A percentile compares a stretch with the other conserved stretches of the same genome.
Conservation (phyloP, 2,113 vertebrate genomes). For the Petrocephalus zakoni region DNA sequence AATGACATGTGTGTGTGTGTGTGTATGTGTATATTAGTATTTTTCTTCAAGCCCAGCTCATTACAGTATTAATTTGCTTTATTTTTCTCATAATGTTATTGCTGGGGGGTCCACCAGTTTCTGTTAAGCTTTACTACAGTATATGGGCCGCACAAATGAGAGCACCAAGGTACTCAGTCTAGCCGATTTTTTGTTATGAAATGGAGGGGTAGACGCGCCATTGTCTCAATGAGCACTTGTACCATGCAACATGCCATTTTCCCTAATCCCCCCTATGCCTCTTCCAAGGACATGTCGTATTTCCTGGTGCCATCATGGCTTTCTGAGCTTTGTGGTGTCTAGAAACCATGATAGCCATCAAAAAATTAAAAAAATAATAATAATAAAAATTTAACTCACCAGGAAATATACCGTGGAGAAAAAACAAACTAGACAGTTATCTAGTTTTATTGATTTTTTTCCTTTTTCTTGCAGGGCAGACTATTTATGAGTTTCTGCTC, state of each 20-base stretch:
- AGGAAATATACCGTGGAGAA: not conserved
- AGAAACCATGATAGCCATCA: not conserved
- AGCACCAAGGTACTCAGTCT: slow-evolving; percentile 65
- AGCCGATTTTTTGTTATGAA: slow-evolving; percentile 54
- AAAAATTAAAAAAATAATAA: not conserved
- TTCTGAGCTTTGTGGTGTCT: not conserved
- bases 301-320: slow-evolving; percentile 10
- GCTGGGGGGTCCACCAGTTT: not conserved
- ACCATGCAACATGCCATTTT: not conserved
- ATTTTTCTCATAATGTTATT: too few species aligned
- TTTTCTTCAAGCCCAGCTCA: not conserved
- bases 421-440: not conserved
- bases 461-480: not conserved
- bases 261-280: not conserved
- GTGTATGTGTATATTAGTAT: too few species aligned
- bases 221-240: slow-evolving; percentile 38
- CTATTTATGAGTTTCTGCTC: not conserved
- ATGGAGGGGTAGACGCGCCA: slow-evolving; percentile 38
- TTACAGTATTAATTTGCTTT: too few species aligned
- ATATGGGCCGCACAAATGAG: slow-evolving; percentile 61
- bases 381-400: not conserved
- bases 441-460: too few species aligned
- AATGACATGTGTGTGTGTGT: too few species aligned
- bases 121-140: slow-evolving; percentile 49
- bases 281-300: not conserved